Base-by-base conservation (phyloP, 1,140 invertebrate species). In the Geopemphigus sp. region DNA sequence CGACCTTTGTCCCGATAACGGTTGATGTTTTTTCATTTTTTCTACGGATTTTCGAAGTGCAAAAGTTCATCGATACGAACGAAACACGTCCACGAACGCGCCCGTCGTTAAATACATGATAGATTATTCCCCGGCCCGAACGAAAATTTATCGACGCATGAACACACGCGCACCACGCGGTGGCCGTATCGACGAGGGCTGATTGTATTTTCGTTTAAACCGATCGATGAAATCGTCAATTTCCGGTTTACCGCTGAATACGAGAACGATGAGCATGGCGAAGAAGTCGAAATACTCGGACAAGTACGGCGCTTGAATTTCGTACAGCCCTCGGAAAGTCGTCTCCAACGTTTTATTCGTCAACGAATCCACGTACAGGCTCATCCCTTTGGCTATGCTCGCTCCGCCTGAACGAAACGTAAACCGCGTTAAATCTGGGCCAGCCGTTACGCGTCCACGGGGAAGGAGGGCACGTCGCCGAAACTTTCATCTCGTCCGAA, bases 381-480 rank as follows among this genome's bases (percentile, higher is more conserved):
- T 95, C 84, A 96, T 90, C 26, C 95, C 96, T 84, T 94, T 90
- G 2, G 95, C 95, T n/a, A 97, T 94, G 82, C 94, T 94, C 8
- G 96, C 95, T 0, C 93, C 92, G 82, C 91, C 92, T 93, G 82
- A 0, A 81, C 32, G 32, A 39, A 39, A 39, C 32, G 8, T 4
- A 39, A 39, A 39, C 32, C 32, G 8, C 32, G 32, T 39, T 39
- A 8, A 39, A 39, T 39, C 32, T 39, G 32, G 8, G 32, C 8
- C 3, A 39, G 32, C 32, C 32, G 32, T n/a, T n/a, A n/a, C n/a
- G n/a, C n/a, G n/a, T n/a, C n/a, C n/a, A n/a, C n/a, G n/a, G n/a
- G n/a, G n/a, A n/a, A n/a, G n/a, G n/a, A n/a, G n/a, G n/a, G n/a
- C n/a, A n/a, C n/a, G n/a, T n/a, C n/a, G n/a, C n/a, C n/a, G n/a